Base-by-base conservation (phyloP, 1,140 invertebrate species). In the Philopotamus ludificatus region DNA sequence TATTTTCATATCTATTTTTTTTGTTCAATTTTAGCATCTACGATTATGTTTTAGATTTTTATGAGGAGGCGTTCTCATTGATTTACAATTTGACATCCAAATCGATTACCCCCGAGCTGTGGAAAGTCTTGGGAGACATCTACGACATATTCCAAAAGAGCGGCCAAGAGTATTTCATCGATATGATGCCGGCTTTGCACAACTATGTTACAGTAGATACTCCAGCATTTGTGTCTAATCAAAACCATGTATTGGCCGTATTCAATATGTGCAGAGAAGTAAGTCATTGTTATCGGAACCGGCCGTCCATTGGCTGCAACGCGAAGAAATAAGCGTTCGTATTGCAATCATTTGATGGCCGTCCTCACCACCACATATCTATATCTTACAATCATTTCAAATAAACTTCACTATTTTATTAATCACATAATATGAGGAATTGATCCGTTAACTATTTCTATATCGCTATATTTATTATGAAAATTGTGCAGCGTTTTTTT, bases 131-230 rank as follows among this genome's bases (percentile, higher is more conserved):
- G 66, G 92, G 95, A 74, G 82, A 96, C 66, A 72, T 79, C 65
- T 79, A 80, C 60, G 75, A 86, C 78, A 82, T 96, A 59, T 97
- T 98, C 73, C 89, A 95, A 77, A 94, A 94, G 73, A 94, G 97
- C 78, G 96, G 94, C 21, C 87, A 91, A 61, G 95, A 98, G 76
- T 99, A 97, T 81, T 99, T 99, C 75, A 94, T 90, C 44, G 97
- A 99, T 72, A 98, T 99, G 91, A 98, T 99, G 95, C 95, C 97
- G 26, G 91, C 94, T 1, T 82, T 99, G 12, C 95, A 99, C 76
- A 98, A 98, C 81, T 99, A 98, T 76, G 88, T 99, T 22, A 97
- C 94, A 1, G 90, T 98, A 8, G 96, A 99, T 77, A 95, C 94
- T 3, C 86, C 89, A 42, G 92, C 90, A 10, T 99, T 99, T 76